These are phyloP conservation scores for Stramonita haemastoma DNA, from an alignment of 2,888 invertebrate genomes.

Conservation along the genomic window DNA sequence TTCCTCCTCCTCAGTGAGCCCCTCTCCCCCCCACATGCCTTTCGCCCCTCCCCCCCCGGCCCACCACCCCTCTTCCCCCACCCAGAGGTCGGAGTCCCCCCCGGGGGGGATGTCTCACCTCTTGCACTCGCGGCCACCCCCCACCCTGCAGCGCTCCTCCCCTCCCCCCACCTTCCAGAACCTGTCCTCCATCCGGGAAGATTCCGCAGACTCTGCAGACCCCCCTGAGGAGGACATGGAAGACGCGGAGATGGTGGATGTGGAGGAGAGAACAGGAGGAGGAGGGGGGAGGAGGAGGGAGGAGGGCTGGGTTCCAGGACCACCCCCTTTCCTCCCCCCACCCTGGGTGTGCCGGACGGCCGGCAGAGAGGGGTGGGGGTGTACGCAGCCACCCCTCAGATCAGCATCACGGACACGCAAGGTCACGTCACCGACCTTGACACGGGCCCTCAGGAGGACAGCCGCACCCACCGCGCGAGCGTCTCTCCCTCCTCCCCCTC, in stretches of 20 bases:
- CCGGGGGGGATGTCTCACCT: constrained; percentile 59
- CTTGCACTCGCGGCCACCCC: constrained; percentile 51
- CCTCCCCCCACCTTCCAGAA: constrained; percentile 76
- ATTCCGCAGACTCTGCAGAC: constrained; percentile 61
- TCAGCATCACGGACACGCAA: constrained; percentile 93
- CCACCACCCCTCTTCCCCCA: constrained; percentile 11
- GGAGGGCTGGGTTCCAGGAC: constrained; percentile 39
- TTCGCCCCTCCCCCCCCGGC: constrained; percentile 15
- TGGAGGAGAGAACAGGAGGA: constrained; percentile 56
- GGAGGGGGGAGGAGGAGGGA: constrained; percentile 40
- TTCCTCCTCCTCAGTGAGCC: background rate
- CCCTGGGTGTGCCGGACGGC: constrained; percentile 32
- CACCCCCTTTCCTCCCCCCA: constrained; percentile 31
- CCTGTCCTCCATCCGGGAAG: constrained; percentile 77
- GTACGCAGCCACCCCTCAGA: constrained; percentile 83
- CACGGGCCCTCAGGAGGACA: constrained; percentile 33
- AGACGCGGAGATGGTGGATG: constrained; percentile 57
- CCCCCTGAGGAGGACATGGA: constrained; percentile 36
- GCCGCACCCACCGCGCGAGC: background rate
- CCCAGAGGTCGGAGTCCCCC: constrained; percentile 61
- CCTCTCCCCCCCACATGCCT: constrained; percentile 8
- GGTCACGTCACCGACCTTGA: constrained; percentile 80
- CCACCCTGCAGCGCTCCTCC: constrained; percentile 67
- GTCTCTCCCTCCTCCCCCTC: constrained; percentile 29
- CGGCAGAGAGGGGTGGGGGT: constrained; percentile 40